Base-by-base conservation (phyloP, 2,888 invertebrate genomes). In the Ceraclea dissimilis region DNA sequence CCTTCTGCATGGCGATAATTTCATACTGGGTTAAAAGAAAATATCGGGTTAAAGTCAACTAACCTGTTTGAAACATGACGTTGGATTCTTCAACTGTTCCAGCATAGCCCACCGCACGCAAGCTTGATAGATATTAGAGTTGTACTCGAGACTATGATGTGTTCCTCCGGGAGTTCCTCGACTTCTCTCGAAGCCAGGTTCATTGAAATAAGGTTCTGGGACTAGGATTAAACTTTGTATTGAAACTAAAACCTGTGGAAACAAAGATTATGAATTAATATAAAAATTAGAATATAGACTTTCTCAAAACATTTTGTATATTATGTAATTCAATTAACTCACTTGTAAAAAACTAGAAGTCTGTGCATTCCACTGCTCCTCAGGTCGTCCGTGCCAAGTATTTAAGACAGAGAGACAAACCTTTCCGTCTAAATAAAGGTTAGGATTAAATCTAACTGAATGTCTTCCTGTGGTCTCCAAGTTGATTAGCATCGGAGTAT, bases 341-440 rank as follows among this genome's bases (percentile, higher is more conserved):
- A 81, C 83, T 79, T 90, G 89, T 60, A 95, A 79, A 69, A 96
- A 93, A 71, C 93, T 93, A 47, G 93, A 94, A 0, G 94, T 95
- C 71, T 93, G 92, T 60, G 94, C 88, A 75, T 93, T 95, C 95
- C 95, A 96, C 71, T 94, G 93, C 74, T 96, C 96, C 74, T 95
- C 95, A 20, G 95, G 95, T 53, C 94, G 79, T 6, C 95, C 95
- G 71, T 95, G 94, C 95, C 95, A 96, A 2, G 95, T 96, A 75
- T 95, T 95, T 63, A 96, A 79, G 63, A 96, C 92, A 64, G 93
- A 93, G 68, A 96, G 85, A 72, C 95, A 96, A 59, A 90, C 90
- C 80, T 95, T 95, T 63, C 95, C 95, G 75, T 95, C 94, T 79
- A 92, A 91, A 74, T 93, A 93, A 54, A 93, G 80, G 81, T 93